phyloP scores from a whole-genome alignment of 2,113 vertebrate species.

The Gallinago undulata region DNA sequence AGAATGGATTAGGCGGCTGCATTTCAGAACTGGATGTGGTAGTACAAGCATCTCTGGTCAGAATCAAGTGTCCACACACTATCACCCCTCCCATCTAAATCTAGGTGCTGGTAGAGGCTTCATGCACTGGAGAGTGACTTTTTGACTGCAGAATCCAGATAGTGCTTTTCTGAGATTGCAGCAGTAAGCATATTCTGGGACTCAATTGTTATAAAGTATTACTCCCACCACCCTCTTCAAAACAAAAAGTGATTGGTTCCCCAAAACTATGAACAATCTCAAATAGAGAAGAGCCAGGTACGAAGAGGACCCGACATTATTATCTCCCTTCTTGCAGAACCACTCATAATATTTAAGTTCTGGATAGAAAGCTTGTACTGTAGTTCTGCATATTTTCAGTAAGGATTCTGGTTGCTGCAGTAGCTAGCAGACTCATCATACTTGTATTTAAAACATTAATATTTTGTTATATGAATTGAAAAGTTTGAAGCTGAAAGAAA shows the following conservation, averaged over 20 bases:
- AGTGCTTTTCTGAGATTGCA: background rate
- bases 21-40: background rate
- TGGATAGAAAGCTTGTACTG: background rate
- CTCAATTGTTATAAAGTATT: background rate
- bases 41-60: background rate
- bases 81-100: background rate
- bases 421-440: background rate
- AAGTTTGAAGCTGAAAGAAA: background rate
- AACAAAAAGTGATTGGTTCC: background rate
- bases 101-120: background rate
- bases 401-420: background rate
- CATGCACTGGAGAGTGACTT: background rate
- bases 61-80: background rate
- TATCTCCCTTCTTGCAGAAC: background rate
- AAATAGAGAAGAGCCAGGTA: background rate
- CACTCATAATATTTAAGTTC: background rate
- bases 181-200: background rate
- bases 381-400: background rate
- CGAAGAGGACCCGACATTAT: background rate
- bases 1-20: background rate
- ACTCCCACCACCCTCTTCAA: background rate
- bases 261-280: background rate
- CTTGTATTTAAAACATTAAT: background rate
- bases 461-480: background rate
- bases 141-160: background rate